phyloP scores from a whole-genome alignment of 2,113 vertebrate species.

The Lampris megalopsis region DNA sequence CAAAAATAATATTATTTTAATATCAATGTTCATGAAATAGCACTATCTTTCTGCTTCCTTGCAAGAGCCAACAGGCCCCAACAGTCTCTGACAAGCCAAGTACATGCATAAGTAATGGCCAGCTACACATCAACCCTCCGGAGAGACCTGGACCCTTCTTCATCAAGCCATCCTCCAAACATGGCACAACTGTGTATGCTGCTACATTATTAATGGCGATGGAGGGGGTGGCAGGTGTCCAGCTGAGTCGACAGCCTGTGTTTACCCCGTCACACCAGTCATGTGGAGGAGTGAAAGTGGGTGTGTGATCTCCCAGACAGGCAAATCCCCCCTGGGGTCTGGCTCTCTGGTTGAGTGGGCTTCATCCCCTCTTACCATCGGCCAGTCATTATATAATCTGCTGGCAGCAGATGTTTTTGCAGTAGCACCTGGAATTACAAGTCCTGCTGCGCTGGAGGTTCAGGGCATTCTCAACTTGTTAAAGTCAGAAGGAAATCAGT shows the following conservation, averaged over 20 bases:
- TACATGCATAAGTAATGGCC: constrained; percentile 57
- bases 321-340: constrained; percentile 30
- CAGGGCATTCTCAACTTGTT: background rate
- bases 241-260: constrained; percentile 33
- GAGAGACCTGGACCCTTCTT: constrained; percentile 43
- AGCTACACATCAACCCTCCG: constrained; percentile 31
- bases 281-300: constrained; percentile 22
- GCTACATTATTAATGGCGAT: constrained; percentile 51
- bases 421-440: constrained; percentile 36
- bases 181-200: constrained; percentile 18
- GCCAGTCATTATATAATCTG: constrained; percentile 41
- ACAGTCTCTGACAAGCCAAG: constrained; percentile 30
- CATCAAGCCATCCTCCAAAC: constrained; percentile 36
- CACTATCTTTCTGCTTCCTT: background rate
- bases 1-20: too few relatives aligned
- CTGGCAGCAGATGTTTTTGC: constrained; percentile 44
- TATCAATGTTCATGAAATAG: too few relatives aligned
- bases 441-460: background rate
- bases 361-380: constrained; percentile 21
- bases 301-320: constrained; percentile 22
- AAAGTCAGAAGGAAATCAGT: too few relatives aligned
- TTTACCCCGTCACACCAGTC: constrained; percentile 28
- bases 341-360: constrained; percentile 13
- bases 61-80: constrained; percentile 32
- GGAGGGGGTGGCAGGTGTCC: constrained; percentile 28